Base-by-base conservation (phyloP, 2,888 invertebrate genomes). In the Bellardia pandia region DNA sequence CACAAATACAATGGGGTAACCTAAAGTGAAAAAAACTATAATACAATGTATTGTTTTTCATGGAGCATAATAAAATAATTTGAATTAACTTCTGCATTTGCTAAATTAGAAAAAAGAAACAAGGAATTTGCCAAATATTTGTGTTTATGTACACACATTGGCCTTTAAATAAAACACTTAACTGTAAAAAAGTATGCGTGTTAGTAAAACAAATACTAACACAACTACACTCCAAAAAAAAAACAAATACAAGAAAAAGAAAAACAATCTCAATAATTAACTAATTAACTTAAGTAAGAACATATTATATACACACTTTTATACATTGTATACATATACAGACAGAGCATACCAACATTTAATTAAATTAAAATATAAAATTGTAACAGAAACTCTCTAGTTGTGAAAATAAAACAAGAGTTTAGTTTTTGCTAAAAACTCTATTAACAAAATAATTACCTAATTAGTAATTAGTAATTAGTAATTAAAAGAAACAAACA, bases 211-310 rank as follows among this genome's bases (percentile, higher is more conserved):
- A 68, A 51, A 23, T 14, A 14, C 16, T 58, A 53, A 37, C 51
- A 51, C 7, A 60, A 60, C 48, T 37, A 60, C 33, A 69, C 48
- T 30, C 48, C 48, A 48, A 30, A 42, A 33, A 58, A 66, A 48
- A 13, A 7, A 13, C 23, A 66, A 16, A 71, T 5, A 40, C 37
- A 16, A 37, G 13, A 42, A 42, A 42, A 40, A 40, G 8, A 45
- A 45, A 45, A 45, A 45, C 45, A 45, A 45, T 45, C 45, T 45
- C 45, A 13, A 45, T 45, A 45, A 11, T 45, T 45, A 45, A 11
- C 13, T 40, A 68, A 64, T 37, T 60, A 78, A 78, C 53, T 78
- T 78, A 69, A 58, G 68, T 79, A 71, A 62, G n/a, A 14, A 37
- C 37, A 5, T 37, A 37, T 37, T 37, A 37, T 37, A 37, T 37